A percentile compares a stretch with the other conserved stretches of the same genome.
Conservation (phyloP, 1,140 invertebrate genomes). For the Streblospio benedicti region DNA sequence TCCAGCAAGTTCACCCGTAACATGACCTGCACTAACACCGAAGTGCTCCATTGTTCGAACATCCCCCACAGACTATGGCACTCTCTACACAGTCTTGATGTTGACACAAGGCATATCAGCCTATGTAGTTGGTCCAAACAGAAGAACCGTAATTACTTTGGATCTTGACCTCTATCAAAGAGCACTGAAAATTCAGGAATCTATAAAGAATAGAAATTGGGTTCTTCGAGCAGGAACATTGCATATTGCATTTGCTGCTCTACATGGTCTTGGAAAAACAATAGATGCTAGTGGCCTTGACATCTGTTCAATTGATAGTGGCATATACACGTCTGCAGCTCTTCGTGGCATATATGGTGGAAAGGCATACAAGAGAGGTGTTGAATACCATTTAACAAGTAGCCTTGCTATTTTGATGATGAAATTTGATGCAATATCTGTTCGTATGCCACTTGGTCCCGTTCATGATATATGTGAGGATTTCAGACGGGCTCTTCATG, state of each 20-base stretch:
- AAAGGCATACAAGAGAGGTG: conserved; percentile 1
- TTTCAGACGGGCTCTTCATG: too few relatives aligned
- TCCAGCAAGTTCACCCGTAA: too few relatives aligned
- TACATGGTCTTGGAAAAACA: background rate
- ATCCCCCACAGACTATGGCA: background rate
- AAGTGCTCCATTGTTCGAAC: background rate
- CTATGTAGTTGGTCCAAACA: background rate
- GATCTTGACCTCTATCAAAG: background rate
- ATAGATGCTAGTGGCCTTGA: background rate
- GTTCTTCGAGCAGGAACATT: background rate
- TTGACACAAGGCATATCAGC: background rate
- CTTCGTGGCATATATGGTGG: background rate
- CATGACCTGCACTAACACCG: too few relatives aligned
- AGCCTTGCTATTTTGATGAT: background rate
- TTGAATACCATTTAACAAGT: conserved; percentile 2
- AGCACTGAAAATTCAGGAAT: background rate
- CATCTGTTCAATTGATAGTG: background rate
- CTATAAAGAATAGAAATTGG: background rate
- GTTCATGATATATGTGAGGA: too few relatives aligned
- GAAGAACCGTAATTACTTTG: background rate
- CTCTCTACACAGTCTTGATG: background rate
- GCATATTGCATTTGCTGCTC: background rate
- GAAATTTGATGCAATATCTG: too few relatives aligned
- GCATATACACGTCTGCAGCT: conserved; percentile 3
- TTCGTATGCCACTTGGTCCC: too few relatives aligned